A percentile compares a stretch with the other conserved stretches of the same genome.
These are phyloP conservation scores for Centropus bengalensis DNA, from an alignment of 2,113 vertebrate genomes.

Conservation along the genomic window DNA sequence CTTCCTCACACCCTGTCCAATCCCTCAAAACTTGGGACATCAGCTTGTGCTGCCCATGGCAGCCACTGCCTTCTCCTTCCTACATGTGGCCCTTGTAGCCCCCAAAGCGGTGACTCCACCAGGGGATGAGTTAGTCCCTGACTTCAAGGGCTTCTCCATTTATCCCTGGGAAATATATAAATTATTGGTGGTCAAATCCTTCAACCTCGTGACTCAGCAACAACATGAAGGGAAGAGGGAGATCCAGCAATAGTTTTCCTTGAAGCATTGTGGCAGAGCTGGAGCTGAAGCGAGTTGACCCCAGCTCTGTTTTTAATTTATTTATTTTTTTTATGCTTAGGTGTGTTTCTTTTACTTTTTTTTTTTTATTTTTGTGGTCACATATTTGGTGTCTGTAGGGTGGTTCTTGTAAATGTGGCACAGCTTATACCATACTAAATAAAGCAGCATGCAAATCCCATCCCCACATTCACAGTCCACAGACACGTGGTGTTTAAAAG, in stretches of 20 bases:
- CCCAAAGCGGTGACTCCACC: accelerated
- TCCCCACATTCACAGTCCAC: background rate
- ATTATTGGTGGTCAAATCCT: background rate
- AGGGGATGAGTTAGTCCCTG: background rate
- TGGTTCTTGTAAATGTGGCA: background rate
- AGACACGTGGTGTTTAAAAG: background rate
- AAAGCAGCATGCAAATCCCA: slow-evolving; percentile 12
- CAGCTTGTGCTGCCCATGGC: accelerated
- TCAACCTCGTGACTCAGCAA: accelerated
- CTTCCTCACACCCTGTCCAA: background rate
- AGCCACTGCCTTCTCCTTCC: accelerated
- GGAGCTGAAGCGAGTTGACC: background rate
- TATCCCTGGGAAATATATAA: background rate
- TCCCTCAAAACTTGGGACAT: background rate
- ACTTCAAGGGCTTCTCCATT: background rate
- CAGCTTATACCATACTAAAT: background rate
- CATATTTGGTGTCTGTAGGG: background rate
- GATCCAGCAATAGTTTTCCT: background rate
- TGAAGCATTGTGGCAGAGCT: background rate
- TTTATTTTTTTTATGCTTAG: no score
- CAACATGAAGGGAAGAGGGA: background rate
- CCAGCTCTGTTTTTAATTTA: background rate
- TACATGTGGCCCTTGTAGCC: background rate
- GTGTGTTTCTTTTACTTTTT: background rate
- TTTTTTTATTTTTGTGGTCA: accelerated